Base-by-base conservation (phyloP, 2,888 invertebrate species). In the Eupithecia tripunctaria region DNA sequence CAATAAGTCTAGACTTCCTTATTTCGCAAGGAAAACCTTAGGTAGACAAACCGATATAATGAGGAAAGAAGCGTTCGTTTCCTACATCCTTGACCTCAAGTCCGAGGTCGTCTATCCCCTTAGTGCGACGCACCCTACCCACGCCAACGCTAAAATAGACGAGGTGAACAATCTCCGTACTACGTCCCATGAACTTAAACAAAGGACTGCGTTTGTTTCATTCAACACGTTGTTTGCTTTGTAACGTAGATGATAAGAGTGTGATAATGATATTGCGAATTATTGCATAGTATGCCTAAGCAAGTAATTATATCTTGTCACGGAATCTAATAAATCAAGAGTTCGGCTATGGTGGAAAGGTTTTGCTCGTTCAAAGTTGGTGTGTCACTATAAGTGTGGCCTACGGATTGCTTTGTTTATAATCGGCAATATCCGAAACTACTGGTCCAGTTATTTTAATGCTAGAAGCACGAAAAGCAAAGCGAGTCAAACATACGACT, bases 131-230 rank as follows among this genome's bases (percentile, higher is more conserved):
- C 89, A 91, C 91, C 89, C 89, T 85, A 87, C 89, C 90, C 87
- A 91, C 91, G 88, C 88, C 76, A 85, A 78, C 21, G 87, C 89
- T 87, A 85, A 93, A 93, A 93, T 93, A 93, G 91, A 90, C 80
- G 87, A 91, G 91, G 90, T 92, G 85, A 90, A 86, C 85, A 91
- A 85, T 84, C 86, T 83, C 90, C 83, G 81, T 76, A 78, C 79
- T 82, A 82, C 80, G 78, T 78, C 75, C 80, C 80, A 80, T 81
- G 79, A 80, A 81, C 81, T 78, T 76, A 82, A 82, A 88, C 85
- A 87, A 88, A 87, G 85, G 82, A 78, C 80, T 79, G 66, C 56
- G 81, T 78, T 80, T 79, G 62, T 71, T 74, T 70, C 74, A 76
- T 76, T 78, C 76, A 79, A 74, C 71, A 68, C 70, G 62, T 36